These are phyloP conservation scores for Drosophila cyrtoloma DNA, from an alignment of 2,888 invertebrate species.

Conservation along the genomic window DNA sequence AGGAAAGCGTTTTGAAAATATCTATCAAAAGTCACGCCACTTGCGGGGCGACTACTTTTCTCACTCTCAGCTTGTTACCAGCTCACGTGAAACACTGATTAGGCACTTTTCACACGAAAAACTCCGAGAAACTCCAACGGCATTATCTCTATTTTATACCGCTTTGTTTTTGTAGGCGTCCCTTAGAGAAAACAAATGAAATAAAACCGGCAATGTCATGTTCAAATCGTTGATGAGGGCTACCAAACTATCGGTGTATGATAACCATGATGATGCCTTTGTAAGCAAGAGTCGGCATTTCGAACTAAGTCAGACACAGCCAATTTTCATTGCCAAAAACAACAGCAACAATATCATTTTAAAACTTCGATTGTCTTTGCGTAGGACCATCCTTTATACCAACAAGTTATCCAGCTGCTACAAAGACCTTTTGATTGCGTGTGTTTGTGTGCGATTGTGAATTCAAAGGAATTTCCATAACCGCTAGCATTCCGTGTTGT, in stretches of 20 bases:
- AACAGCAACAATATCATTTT: conserved; percentile 44
- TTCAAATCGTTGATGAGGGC: conserved; percentile 31
- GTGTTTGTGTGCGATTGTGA: conserved; percentile 25
- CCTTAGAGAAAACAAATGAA: conserved; percentile 9
- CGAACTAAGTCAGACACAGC: conserved; percentile 55
- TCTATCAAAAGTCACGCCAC: conserved; percentile 63
- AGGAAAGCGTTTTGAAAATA: conserved; percentile 43
- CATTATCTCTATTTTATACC: conserved; percentile 1
- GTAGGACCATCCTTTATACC: conserved; percentile 47
- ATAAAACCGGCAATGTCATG: conserved; percentile 62
- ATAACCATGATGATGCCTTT: conserved; percentile 44
- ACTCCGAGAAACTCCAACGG: conserved; percentile 3
- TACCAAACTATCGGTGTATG: conserved; percentile 39
- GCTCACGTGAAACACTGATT: conserved; percentile 69
- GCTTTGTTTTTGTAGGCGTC: conserved; percentile 43
- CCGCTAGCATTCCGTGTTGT: conserved; percentile 73
- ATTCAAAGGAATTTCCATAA: conserved; percentile 79
- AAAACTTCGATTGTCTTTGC: conserved; percentile 45
- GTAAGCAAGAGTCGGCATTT: conserved; percentile 53
- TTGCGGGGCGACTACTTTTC: conserved; percentile 35
- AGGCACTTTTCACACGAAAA: conserved; percentile 61
- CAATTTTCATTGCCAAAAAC: conserved; percentile 71
- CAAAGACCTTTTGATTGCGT: conserved; percentile 35
- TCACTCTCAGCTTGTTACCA: conserved; percentile 51
- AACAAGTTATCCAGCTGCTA: conserved; percentile 56